Evolutionary conservation across 2,113 vertebrate genomes (phyloP), one percentile per base, ranked within the genome.

Genomic region (Dipodomys ordii): DNA sequence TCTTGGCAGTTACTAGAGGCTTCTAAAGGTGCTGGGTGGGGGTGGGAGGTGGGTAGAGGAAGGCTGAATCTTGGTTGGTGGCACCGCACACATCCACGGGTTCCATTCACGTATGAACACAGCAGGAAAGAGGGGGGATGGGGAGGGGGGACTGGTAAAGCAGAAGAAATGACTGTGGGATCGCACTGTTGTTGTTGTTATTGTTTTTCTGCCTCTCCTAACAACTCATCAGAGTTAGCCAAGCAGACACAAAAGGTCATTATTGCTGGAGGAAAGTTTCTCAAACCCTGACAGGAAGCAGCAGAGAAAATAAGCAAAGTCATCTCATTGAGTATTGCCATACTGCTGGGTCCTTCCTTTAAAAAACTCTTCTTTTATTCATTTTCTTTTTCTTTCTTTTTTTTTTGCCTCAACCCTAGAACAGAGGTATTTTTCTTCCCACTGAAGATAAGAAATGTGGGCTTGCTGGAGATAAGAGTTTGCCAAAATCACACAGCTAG

Each of bases 101-200:
- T 0, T 57, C 67, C 11, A 10, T 28, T 46, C 20, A 18, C 1
- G 3, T 2, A 35, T 4, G 32, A 77, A 23, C 46, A 53, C 6
- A 27, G 18, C 19, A 11, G 67, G 74, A 27, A 15, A 27, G 3
- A 8, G 1, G 5, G 23, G 18, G 20, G 1, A 1, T 6, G 1
- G 16, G 13, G 44, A 1, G 6, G 4, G 1, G 5, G 3, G 0
- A 9, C 2, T 28, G 16, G 32, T 11, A 32, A 27, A 35, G 28
- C 8, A 65, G 28, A 49, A 86, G 49, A 82, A 28, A 77, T 23
- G 30, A 22, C 5, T 13, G 28, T 27, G n/a, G 30, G 9, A 32
- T 74, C 46, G 25, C 0, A 39, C 30, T 69, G 20, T 4, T 18
- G 4, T n/a, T n/a, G 39, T 39, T 39, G 39, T 39, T 6, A 39